Conservation (phyloP, 2,113 vertebrate species). For the Cyphomyrus discorhynchus region DNA sequence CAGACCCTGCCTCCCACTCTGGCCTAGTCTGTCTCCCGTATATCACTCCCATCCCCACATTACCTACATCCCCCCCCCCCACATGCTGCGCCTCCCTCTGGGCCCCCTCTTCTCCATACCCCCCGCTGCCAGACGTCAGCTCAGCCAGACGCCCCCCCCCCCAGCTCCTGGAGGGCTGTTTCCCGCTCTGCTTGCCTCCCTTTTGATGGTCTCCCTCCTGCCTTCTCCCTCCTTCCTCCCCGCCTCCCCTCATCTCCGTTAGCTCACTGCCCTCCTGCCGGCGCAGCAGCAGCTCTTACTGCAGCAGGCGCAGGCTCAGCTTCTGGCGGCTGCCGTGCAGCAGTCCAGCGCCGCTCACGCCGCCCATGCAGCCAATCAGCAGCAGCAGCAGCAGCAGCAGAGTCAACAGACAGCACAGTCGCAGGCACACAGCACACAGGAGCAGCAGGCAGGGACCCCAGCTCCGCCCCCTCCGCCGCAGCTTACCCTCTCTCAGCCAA, state of each 20-base stretch:
- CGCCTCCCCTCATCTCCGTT: conserved; percentile 14
- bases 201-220: background rate
- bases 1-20: background rate
- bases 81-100: background rate
- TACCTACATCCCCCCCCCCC: background rate
- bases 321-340: conserved; percentile 76
- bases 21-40: background rate
- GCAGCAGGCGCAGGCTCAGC: conserved; percentile 83
- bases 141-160: background rate
- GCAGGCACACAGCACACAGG: conserved; percentile 62
- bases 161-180: background rate
- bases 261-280: conserved; percentile 81
- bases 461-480: conserved; percentile 73
- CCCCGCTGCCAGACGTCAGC: background rate
- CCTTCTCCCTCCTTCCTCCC: background rate
- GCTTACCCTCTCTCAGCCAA: conserved; percentile 83
- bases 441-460: conserved; percentile 59
- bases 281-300: conserved; percentile 83
- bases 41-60: background rate
- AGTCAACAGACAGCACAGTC: conserved; percentile 36
- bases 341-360: conserved; percentile 66
- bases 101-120: background rate
- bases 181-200: background rate
- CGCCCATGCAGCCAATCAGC: conserved; percentile 56
- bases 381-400: conserved; percentile 55